These are phyloP conservation scores for Phylloscopus trochilus DNA, from an alignment of 2,113 vertebrate genomes.

Conservation along the genomic window DNA sequence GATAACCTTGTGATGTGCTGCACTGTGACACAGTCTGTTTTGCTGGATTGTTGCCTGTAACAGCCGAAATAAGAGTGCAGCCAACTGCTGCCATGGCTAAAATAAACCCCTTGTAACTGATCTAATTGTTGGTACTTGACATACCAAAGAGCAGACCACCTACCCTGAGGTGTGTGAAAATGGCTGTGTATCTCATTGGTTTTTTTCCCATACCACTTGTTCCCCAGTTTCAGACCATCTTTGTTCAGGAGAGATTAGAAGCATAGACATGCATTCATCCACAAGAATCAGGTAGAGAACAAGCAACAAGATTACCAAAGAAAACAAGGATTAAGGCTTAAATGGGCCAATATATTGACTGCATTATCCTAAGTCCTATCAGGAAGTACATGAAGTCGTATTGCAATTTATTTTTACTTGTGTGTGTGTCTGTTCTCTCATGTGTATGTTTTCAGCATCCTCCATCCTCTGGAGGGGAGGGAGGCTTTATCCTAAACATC, in stretches of 20 bases:
- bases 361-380: not conserved
- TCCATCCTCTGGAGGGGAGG: not conserved
- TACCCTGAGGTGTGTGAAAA: not conserved
- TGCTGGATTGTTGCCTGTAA: conserved; percentile 18
- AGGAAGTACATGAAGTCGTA: not conserved
- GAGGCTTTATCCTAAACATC: not conserved
- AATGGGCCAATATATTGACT: not conserved
- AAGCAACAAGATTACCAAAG: not conserved
- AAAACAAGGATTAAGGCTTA: not conserved
- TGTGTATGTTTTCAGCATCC: not conserved
- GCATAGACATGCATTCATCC: not conserved
- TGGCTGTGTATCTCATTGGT: not conserved
- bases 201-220: not conserved
- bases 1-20: conserved; percentile 9
- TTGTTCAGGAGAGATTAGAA: not conserved
- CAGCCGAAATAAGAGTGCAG: not conserved
- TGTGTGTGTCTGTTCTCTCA: not conserved
- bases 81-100: not conserved
- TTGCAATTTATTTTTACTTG: not conserved
- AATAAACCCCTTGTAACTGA: conserved; percentile 7
- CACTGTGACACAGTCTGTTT: not conserved
- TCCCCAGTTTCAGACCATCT: not conserved
- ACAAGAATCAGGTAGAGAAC: not conserved
- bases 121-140: not conserved
- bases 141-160: conserved; percentile 1